Evolutionary conservation across 2,113 vertebrate genomes (phyloP).

Genomic region (Colius striatus): DNA sequence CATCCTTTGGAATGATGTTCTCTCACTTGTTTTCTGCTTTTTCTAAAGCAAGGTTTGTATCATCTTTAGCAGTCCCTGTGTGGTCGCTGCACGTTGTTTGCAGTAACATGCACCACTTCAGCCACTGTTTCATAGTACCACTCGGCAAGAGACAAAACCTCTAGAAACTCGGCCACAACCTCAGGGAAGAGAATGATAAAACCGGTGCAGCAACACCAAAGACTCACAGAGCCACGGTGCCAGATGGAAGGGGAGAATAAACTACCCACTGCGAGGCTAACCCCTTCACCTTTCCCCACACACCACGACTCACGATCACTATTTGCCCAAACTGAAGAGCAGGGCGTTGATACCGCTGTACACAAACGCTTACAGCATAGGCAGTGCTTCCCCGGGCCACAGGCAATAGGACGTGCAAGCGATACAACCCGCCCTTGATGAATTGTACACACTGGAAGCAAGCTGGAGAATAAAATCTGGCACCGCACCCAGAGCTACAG

Average conservation of each 20-base stretch:
- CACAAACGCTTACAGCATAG: not conserved
- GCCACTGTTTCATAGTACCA: fast-evolving
- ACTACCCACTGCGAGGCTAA: not conserved
- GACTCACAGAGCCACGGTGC: not conserved
- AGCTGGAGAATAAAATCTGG: not conserved
- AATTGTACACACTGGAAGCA: not conserved
- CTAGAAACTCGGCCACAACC: not conserved
- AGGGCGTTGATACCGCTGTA: not conserved
- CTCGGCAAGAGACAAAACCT: not conserved
- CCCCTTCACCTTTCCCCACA: not conserved
- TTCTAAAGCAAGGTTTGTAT: not conserved
- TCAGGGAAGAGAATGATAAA: not conserved
- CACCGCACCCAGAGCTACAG: not conserved
- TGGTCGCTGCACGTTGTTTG: not conserved
- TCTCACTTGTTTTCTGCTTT: not conserved
- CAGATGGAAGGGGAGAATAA: not conserved
- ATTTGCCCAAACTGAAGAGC: not conserved
- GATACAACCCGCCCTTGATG: not conserved
- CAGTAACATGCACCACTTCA: not conserved
- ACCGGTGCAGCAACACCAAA: not conserved
- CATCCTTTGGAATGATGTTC: not conserved
- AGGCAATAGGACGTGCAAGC: not conserved
- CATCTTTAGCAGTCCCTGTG: fast-evolving
- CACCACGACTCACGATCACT: not conserved
- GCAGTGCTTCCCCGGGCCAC: not conserved